Evolutionary conservation across 2,888 invertebrate species (phyloP), one percentile per base, ranked within the genome.

Genomic region (Xylota segnis): DNA sequence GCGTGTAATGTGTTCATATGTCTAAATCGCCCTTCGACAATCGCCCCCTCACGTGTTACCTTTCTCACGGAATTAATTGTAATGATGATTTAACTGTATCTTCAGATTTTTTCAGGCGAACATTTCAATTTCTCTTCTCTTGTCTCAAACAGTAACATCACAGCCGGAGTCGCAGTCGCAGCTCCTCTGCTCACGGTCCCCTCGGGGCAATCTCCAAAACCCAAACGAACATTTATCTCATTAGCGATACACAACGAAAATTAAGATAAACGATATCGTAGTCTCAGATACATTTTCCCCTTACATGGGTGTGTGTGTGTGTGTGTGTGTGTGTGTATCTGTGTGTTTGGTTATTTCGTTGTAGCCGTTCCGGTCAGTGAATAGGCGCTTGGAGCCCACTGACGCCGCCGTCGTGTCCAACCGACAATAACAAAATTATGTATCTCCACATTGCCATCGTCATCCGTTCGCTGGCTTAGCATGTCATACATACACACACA

Each of bases 181-280:
- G 9, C n/a, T 6, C 32, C 58, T 54, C 32, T 27, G 16, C 40
- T 37, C 29, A 12, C 12, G 27, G 10, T 18, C n/a, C 18, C 47
- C 58, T 50, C 18, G 34, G 34, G 40, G 14, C 45, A 27, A 16
- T 54, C 23, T 52, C 18, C 47, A 32, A 50, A 59, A 40, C 58
- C 79, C 52, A 66, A 47, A 12, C 66, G 61, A 77, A 77, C 81
- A 86, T 86, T 86, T 86, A 86, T 81, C 76, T 82, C 86, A 82
- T 86, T 86, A 86, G 82, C 81, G 81, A 77, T 86, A 86, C 86
- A 82, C 82, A 86, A 82, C 76, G 71, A 82, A 72, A 86, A 86
- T 82, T 86, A 82, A 86, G 86, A 86, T 86, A 77, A 86, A 82
- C 71, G 86, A 82, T 81, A 82, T 81, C 83, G 76, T 34, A 54